These are phyloP conservation scores for Brienomyrus longianalis DNA, from an alignment of 2,113 vertebrate genomes.

Conservation along the genomic window DNA sequence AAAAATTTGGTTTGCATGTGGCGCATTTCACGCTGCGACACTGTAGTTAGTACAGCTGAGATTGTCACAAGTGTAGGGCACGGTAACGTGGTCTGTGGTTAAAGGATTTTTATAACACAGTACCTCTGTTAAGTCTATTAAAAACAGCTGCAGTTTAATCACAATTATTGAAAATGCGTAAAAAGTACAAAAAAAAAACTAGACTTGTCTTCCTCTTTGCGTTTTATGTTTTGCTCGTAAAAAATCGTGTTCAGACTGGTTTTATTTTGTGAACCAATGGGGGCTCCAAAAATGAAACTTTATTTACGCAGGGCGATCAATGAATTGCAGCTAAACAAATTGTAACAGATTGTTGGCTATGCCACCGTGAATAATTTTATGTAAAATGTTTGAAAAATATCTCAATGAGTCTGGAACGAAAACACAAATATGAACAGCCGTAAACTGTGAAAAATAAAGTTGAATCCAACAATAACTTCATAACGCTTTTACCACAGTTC, in stretches of 20 bases:
- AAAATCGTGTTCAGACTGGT: neutral
- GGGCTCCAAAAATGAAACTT: conserved; percentile 9
- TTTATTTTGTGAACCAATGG: neutral
- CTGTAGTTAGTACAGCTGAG: neutral
- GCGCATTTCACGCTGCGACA: neutral
- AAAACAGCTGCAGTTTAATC: neutral
- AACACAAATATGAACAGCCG: conserved; percentile 18
- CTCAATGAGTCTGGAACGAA: conserved; percentile 11
- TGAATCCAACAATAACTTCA: conserved; percentile 7
- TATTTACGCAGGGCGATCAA: neutral
- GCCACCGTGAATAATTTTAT: conserved; percentile 5
- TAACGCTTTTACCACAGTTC: neutral
- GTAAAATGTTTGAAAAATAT: conserved; percentile 16
- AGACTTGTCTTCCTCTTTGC: neutral
- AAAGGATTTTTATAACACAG: neutral
- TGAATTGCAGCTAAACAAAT: conserved; percentile 16
- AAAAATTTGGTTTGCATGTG: neutral
- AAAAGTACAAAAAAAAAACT: neutral
- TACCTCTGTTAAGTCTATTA: neutral
- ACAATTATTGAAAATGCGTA: neutral
- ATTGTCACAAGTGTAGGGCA: neutral
- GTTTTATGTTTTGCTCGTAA: neutral
- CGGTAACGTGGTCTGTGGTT: neutral
- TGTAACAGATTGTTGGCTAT: conserved; percentile 22
- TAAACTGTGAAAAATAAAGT: conserved; percentile 20